A percentile compares a stretch with the other conserved stretches of the same genome.
Evolutionary conservation across 2,888 invertebrate species (phyloP).

Genomic region (Hofmannophila pseudospretella): DNA sequence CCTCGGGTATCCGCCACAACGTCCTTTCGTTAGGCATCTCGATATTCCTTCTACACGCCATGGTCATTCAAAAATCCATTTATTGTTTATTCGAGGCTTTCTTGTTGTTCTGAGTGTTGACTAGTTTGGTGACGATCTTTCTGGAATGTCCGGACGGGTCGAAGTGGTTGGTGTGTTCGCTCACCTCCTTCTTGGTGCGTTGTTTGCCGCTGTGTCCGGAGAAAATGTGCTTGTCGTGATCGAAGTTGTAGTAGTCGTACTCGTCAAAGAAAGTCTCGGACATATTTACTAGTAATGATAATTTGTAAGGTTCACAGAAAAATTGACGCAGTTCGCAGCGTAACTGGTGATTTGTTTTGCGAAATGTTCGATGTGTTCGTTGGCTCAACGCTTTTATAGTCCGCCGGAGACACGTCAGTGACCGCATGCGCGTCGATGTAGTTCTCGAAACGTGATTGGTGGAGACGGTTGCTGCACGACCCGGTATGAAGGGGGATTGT

Average conservation of each 20-base stretch:
- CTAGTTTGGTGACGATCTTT: constrained; percentile 91
- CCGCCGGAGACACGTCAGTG: constrained; percentile 58
- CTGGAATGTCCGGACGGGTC: constrained; percentile 96
- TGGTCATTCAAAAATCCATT: constrained; percentile 37
- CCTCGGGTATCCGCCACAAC: constrained; percentile 65
- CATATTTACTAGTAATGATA: constrained; percentile 76
- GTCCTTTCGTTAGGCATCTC: constrained; percentile 65
- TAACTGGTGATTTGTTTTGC: constrained; percentile 42
- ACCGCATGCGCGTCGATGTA: constrained; percentile 74
- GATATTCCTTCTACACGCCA: constrained; percentile 61
- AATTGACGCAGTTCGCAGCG: constrained; percentile 37
- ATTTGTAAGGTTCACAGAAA: constrained; percentile 31
- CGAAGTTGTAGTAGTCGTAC: constrained; percentile 96
- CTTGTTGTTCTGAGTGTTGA: constrained; percentile 90
- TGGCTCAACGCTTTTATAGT: constrained; percentile 49
- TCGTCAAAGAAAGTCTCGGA: constrained; percentile 92
- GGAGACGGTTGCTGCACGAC: constrained; percentile 38
- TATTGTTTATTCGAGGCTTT: constrained; percentile 69
- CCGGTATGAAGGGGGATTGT: constrained; percentile 58
- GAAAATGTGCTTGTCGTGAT: constrained; percentile 93
- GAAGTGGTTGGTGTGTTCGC: constrained; percentile 92
- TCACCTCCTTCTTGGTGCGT: constrained; percentile 92
- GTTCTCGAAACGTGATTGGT: constrained; percentile 63
- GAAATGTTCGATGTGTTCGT: constrained; percentile 40
- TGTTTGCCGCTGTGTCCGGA: constrained; percentile 94